phyloP scores from a whole-genome alignment of 2,113 vertebrate species.

The Rhadina sibilatrix region DNA sequence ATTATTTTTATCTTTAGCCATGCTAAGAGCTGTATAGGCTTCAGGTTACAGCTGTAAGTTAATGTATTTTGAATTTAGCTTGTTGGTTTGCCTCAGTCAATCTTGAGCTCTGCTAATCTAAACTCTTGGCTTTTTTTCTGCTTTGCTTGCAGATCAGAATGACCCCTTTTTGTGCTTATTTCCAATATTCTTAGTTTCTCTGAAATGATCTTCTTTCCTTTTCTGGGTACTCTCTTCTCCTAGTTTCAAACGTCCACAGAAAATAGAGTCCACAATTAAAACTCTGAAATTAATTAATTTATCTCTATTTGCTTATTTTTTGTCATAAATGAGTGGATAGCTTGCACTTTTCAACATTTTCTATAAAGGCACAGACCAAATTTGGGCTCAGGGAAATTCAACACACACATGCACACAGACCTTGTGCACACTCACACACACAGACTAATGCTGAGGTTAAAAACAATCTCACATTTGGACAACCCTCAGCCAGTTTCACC shows the following conservation, averaged over 20 bases:
- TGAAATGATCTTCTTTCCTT: background rate
- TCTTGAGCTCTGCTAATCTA: background rate
- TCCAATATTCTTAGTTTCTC: background rate
- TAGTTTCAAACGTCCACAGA: background rate
- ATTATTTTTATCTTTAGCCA: constrained; percentile 25
- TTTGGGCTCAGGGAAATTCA: background rate
- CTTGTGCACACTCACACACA: background rate
- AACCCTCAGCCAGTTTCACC: background rate
- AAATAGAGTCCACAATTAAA: background rate
- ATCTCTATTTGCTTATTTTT: background rate
- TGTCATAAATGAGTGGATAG: background rate
- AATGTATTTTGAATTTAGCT: constrained; percentile 29
- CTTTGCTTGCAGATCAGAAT: background rate
- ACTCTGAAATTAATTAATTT: background rate
- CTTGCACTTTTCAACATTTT: background rate
- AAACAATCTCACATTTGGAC: background rate
- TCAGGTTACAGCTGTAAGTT: constrained; percentile 18
- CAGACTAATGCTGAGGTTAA: background rate
- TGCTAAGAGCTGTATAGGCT: constrained; percentile 12
- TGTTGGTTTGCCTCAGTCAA: background rate
- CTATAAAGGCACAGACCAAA: background rate
- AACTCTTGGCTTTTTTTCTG: background rate
- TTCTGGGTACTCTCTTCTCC: background rate
- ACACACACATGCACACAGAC: too few relatives aligned
- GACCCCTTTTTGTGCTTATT: background rate